These are phyloP conservation scores for Diglossa brunneiventris DNA, from an alignment of 2,113 vertebrate species.

Conservation along the genomic window DNA sequence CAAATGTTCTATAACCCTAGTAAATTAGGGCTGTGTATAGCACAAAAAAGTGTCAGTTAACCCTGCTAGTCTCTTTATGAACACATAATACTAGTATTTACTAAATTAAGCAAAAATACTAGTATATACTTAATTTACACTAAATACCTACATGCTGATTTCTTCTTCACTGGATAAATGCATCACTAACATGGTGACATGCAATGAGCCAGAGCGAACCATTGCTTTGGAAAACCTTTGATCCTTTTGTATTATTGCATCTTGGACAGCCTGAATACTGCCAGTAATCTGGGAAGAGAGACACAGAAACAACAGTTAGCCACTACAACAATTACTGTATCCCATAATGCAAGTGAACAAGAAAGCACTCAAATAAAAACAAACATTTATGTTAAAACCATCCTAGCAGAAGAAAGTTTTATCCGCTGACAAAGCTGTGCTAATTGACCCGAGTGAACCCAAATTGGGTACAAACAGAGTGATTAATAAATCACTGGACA, in stretches of 20 bases:
- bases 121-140: background rate
- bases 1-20: background rate
- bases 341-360: background rate
- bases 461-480: background rate
- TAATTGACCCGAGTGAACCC: background rate
- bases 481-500: background rate
- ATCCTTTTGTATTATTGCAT: conserved; percentile 82
- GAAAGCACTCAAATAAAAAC: background rate
- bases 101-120: background rate
- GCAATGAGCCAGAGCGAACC: conserved; percentile 81
- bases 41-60: background rate
- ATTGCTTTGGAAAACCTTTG: conserved; percentile 82
- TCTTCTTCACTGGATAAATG: conserved; percentile 86
- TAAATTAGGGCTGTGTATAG: background rate
- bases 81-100: background rate
- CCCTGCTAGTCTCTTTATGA: background rate
- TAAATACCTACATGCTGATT: conserved; percentile 81
- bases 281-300: conserved; percentile 78
- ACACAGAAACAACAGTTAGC: conserved; percentile 12
- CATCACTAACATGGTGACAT: conserved; percentile 90
- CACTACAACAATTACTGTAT: background rate
- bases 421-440: background rate
- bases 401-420: background rate
- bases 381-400: background rate
- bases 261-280: conserved; percentile 79